Percentiles rank a stretch among this genome's conserved stretches.
Evolutionary conservation across 2,888 invertebrate genomes (phyloP).

Genomic region (Bugulina stolonifera): DNA sequence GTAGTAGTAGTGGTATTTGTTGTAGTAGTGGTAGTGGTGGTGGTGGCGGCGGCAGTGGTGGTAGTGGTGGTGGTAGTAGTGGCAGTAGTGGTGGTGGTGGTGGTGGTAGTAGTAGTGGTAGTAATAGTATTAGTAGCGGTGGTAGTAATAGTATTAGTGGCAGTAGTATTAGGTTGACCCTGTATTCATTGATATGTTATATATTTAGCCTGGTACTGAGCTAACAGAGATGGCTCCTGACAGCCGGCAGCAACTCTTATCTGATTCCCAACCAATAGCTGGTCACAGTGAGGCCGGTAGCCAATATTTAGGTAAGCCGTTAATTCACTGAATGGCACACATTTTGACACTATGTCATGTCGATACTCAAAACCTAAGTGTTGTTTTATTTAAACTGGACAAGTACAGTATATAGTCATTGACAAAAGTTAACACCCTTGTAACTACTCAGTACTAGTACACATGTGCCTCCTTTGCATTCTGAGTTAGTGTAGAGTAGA

Average conservation of each 20-base stretch:
- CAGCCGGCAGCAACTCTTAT: not conserved
- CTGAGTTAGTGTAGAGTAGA: too few relatives aligned
- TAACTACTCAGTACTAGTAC: too few relatives aligned
- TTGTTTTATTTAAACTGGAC: too few relatives aligned
- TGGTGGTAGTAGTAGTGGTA: not conserved
- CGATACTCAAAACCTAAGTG: too few relatives aligned
- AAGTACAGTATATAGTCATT: too few relatives aligned
- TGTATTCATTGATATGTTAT: too few relatives aligned
- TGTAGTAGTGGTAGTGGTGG: not conserved
- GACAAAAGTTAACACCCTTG: too few relatives aligned
- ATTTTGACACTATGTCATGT: too few relatives aligned
- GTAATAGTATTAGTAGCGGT: not conserved
- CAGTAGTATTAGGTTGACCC: not conserved
- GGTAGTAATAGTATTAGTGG: not conserved
- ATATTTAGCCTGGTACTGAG: not conserved
- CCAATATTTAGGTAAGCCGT: not conserved
- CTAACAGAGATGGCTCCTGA: not conserved
- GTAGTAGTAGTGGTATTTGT: not conserved
- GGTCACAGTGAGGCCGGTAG: not conserved
- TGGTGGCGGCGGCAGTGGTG: not conserved
- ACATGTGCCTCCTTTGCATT: too few relatives aligned
- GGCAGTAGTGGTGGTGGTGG: not conserved
- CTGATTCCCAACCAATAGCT: conserved; percentile 1
- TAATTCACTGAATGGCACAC: too few relatives aligned
- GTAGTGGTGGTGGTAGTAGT: not conserved